A percentile compares a stretch with the other conserved stretches of the same genome.
Conservation (phyloP, 2,888 invertebrate genomes). For the Orgyia antiqua region DNA sequence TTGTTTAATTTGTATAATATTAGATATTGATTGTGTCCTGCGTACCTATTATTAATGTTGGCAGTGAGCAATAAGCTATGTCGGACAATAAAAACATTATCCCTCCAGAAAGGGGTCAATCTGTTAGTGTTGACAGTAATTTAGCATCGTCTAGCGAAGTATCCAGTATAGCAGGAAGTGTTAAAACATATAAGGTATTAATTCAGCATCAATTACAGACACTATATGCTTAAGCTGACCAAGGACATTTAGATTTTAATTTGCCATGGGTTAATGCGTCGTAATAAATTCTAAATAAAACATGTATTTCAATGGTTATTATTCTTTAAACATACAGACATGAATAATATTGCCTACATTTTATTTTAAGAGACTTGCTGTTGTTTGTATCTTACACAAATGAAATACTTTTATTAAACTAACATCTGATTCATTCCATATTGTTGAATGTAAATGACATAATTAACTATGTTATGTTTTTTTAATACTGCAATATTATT, state of each 20-base stretch:
- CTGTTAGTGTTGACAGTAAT: conserved; percentile 46
- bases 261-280: background rate
- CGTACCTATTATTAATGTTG: conserved; percentile 52
- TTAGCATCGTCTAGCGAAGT: conserved; percentile 54
- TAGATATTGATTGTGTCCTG: conserved; percentile 17
- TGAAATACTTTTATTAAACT: no score
- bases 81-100: conserved; percentile 64
- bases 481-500: background rate
- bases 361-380: no score
- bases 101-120: conserved; percentile 51
- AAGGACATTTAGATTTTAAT: background rate
- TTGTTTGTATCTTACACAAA: no score
- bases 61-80: conserved; percentile 52
- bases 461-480: no score
- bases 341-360: no score
- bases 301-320: background rate
- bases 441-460: no score
- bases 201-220: no score
- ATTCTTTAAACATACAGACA: no score
- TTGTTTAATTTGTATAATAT: conserved; percentile 16
- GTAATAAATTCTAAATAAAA: background rate
- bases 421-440: no score
- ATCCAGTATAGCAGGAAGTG: conserved; percentile 54
- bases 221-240: no score
- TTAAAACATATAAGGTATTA: conserved; percentile 55